phyloP scores from a whole-genome alignment of 2,888 invertebrate genomes.

The Orthosia cruda region DNA sequence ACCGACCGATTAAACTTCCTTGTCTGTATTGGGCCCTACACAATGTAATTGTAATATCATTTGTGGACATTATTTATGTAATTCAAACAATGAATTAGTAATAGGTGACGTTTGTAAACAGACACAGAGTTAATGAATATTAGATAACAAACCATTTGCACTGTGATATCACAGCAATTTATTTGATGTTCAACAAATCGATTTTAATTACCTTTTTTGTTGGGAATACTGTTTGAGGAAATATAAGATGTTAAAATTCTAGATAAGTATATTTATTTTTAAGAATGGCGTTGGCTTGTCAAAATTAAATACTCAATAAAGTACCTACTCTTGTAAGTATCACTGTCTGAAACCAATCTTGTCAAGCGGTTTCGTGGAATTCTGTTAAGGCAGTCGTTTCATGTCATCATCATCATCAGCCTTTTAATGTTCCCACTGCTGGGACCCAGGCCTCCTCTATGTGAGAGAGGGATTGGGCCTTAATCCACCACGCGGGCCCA shows the following conservation, averaged over 20 bases:
- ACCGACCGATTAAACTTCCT: background rate
- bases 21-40: background rate
- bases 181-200: slow-evolving; percentile 78
- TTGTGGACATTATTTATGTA: slow-evolving; percentile 25
- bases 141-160: slow-evolving; percentile 74
- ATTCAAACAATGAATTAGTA: slow-evolving; percentile 54
- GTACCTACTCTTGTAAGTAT: background rate
- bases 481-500: too few relatives aligned
- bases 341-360: background rate
- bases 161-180: slow-evolving; percentile 79
- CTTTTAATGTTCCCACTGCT: too few relatives aligned
- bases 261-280: background rate
- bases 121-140: slow-evolving; percentile 36
- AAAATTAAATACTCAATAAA: slow-evolving; percentile 1
- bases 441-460: too few relatives aligned
- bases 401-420: too few relatives aligned
- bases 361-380: too few relatives aligned
- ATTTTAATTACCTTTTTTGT: slow-evolving; percentile 84
- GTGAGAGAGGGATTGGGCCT: too few relatives aligned
- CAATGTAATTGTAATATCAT: slow-evolving; percentile 17
- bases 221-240: slow-evolving; percentile 3
- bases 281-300: background rate
- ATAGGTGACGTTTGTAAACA: slow-evolving; percentile 47
- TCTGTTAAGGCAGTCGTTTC: too few relatives aligned
- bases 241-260: slow-evolving; percentile 1